phyloP scores from a whole-genome alignment of 2,797 vertebrate species.

The Pelobates cultripes region DNA sequence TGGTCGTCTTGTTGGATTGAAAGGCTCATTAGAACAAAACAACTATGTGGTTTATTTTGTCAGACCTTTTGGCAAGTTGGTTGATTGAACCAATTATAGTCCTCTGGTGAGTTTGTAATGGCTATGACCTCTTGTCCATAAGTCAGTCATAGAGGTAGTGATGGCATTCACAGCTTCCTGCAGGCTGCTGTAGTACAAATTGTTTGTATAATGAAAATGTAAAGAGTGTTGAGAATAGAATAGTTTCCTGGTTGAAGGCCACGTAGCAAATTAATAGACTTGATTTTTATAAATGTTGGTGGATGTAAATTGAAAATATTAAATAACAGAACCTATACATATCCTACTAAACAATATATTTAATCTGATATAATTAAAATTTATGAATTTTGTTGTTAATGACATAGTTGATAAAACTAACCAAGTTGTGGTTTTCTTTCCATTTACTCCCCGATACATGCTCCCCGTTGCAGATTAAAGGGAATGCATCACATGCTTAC shows the following conservation, averaged over 20 bases:
- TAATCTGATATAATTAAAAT: too few species aligned
- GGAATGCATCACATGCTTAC: too few species aligned
- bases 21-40: conserved; percentile 36
- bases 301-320: too few species aligned
- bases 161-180: background rate
- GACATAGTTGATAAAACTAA: too few species aligned
- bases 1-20: conserved; percentile 22
- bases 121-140: conserved; percentile 7
- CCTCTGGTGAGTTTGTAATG: conserved; percentile 20
- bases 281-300: too few species aligned
- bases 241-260: background rate
- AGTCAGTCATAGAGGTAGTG: conserved; percentile 19
- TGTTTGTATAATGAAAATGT: background rate
- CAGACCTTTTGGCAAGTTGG: conserved; percentile 10
- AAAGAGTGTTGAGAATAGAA: background rate
- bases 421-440: too few species aligned
- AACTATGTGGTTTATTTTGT: conserved; percentile 5
- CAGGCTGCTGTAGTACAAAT: background rate
- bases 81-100: conserved; percentile 37
- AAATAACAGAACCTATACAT: too few species aligned
- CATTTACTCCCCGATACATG: too few species aligned
- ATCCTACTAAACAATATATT: too few species aligned
- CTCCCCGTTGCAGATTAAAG: too few species aligned
- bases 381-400: too few species aligned
- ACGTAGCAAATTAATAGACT: background rate